These are phyloP conservation scores for Bradypodion pumilum DNA, from an alignment of 2,797 vertebrate genomes.

Conservation along the genomic window DNA sequence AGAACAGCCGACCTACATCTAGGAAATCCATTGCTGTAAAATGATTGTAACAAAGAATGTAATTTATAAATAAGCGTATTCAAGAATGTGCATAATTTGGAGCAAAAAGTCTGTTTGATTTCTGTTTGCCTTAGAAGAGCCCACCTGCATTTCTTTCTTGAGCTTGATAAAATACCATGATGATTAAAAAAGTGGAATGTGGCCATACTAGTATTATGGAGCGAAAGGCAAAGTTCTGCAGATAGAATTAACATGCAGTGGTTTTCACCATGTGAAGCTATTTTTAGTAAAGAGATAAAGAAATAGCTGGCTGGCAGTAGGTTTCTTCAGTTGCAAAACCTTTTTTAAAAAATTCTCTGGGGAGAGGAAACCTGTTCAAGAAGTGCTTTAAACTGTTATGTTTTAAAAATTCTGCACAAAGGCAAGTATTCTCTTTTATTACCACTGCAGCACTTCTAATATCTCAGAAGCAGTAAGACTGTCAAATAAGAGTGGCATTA, in stretches of 20 bases:
- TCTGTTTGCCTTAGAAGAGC: conserved; percentile 12
- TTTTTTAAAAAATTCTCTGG: no score
- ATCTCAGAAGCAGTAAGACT: no score
- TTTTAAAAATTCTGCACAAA: no score
- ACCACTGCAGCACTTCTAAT: no score
- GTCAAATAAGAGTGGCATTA: no score
- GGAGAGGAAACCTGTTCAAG: no score
- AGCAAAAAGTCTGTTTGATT: conserved; percentile 25
- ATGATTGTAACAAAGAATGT: not conserved
- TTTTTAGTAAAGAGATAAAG: conserved; percentile 1
- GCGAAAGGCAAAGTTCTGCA: conserved; percentile 3
- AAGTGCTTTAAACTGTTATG: no score
- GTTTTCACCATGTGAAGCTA: not conserved
- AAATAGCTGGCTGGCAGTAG: not conserved
- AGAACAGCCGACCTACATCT: not conserved
- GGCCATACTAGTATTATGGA: not conserved
- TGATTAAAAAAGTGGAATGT: not conserved
- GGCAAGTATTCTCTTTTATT: no score
- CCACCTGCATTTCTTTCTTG: not conserved
- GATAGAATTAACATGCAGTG: not conserved
- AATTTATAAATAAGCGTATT: not conserved
- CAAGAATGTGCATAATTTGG: not conserved
- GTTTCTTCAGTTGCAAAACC: not conserved
- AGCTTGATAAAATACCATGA: not conserved
- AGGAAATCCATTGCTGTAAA: not conserved